Percentiles rank a stretch among this genome's conserved stretches.
Evolutionary conservation across 2,888 invertebrate genomes (phyloP).

Genomic region (Galerucella nymphaeae): DNA sequence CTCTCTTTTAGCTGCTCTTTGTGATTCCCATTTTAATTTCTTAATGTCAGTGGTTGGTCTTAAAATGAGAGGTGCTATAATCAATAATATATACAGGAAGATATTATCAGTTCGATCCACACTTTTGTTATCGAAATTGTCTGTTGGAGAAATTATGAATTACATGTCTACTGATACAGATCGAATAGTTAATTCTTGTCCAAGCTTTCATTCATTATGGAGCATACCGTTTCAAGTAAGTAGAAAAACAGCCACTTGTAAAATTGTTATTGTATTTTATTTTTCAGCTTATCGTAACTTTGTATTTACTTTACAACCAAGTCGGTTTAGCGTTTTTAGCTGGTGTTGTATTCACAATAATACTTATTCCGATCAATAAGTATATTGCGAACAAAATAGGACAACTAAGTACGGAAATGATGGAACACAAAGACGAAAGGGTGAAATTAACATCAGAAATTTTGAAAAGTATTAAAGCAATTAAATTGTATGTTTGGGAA

Average conservation of each 20-base stretch:
- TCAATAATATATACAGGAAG: conserved; percentile 85
- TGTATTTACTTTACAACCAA: conserved; percentile 87
- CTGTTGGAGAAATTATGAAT: conserved; percentile 91
- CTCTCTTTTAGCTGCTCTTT: conserved; percentile 74
- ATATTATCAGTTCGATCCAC: conserved; percentile 66
- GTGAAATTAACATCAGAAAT: conserved; percentile 90
- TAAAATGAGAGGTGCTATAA: conserved; percentile 87
- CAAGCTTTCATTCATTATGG: conserved; percentile 97
- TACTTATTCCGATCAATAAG: conserved; percentile 94
- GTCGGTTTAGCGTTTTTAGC: conserved; percentile 92
- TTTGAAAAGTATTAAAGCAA: conserved; percentile 85
- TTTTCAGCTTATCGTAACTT: conserved; percentile 79
- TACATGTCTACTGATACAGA: conserved; percentile 98
- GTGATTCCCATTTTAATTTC: conserved; percentile 91
- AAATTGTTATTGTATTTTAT: neutral
- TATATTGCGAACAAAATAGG: conserved; percentile 90
- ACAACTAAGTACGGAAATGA: conserved; percentile 83
- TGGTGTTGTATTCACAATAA: conserved; percentile 85
- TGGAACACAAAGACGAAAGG: conserved; percentile 90
- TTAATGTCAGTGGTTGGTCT: conserved; percentile 84
- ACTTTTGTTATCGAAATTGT: conserved; percentile 64
- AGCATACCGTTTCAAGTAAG: conserved; percentile 91
- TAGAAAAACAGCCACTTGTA: neutral
- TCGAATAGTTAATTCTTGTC: conserved; percentile 93
- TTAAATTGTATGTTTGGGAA: conserved; percentile 96